Evolutionary conservation across 2,797 vertebrate genomes (phyloP), one percentile per base, ranked within the genome.

Genomic region (Neoniphon sammara): DNA sequence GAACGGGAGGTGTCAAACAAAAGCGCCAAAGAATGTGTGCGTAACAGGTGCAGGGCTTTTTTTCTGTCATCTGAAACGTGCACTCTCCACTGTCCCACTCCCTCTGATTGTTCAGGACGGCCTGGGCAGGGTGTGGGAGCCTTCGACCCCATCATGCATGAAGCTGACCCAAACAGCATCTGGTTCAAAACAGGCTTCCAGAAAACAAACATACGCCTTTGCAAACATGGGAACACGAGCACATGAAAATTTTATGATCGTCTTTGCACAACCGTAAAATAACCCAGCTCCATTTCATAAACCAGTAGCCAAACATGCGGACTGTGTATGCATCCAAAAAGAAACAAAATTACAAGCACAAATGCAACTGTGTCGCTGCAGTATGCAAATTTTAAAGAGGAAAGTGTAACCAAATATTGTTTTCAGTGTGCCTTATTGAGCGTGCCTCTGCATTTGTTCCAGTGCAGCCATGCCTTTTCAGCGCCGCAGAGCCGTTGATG

Each of bases 1-100:
- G 83, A 92, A 86, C 15, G 75, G 54, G 82, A 91, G 85, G 87
- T 84, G 91, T 90, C 42, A 66, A 85, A 90, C 87, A 88, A 91
- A 88, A 90, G 87, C 67, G 54, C 82, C 47, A 72, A 82, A 89
- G 89, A 92, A 92, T 93, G 88, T 80, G 77, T 69, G 70, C 47
- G n/a, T 60, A 81, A 89, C 91, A 92, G 91, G 90, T 93, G 91
- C 81, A 49, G 70, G 61, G 21, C 60, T 53, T 83, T 82, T 31
- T 83, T 84, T 75, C 80, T 84, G 85, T 82, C 82, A 84, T 87
- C 63, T 84, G 77, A 88, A 84, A 88, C 84, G 80, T 73, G 78
- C 76, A 75, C 64, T 72, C 70, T 70, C 59, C 57, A 75, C 36
- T 57, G n/a, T n/a, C n/a, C n/a, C n/a, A n/a, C 60, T 75, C 71